Evolutionary conservation across 2,113 vertebrate genomes (phyloP).

Genomic region (Amphiprion percula): DNA sequence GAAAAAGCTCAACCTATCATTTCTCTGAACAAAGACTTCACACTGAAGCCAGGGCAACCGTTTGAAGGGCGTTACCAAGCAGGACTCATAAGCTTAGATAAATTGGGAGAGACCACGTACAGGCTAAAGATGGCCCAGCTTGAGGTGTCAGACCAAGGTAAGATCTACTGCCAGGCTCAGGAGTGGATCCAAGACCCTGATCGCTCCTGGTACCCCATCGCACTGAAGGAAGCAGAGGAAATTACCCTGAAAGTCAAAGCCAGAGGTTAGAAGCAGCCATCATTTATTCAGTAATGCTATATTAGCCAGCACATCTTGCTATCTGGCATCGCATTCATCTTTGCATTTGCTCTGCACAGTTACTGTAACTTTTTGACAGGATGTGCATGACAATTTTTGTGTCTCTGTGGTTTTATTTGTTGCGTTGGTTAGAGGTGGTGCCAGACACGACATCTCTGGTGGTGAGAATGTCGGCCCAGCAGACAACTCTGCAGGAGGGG

Average conservation of each 20-base stretch:
- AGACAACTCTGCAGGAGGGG: slow-evolving; percentile 76
- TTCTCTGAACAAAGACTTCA: slow-evolving; percentile 88
- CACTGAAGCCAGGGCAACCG: slow-evolving; percentile 81
- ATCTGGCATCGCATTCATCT: background rate
- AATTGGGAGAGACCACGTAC: slow-evolving; percentile 83
- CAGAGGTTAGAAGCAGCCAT: slow-evolving; percentile 63
- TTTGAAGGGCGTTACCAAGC: slow-evolving; percentile 83
- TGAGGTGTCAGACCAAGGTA: slow-evolving; percentile 84
- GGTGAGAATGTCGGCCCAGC: slow-evolving; percentile 65
- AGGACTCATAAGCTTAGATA: slow-evolving; percentile 84
- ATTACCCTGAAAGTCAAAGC: slow-evolving; percentile 65
- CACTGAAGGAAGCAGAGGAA: slow-evolving; percentile 74
- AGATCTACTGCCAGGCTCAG: slow-evolving; percentile 85
- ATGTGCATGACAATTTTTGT: slow-evolving; percentile 5
- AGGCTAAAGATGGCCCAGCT: slow-evolving; percentile 80
- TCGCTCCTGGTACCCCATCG: slow-evolving; percentile 87
- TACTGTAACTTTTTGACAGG: slow-evolving; percentile 14
- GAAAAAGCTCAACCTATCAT: slow-evolving; percentile 72
- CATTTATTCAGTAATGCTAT: background rate
- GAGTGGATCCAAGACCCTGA: slow-evolving; percentile 96
- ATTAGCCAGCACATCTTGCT: background rate
- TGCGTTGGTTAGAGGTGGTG: slow-evolving; percentile 48
- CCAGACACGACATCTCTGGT: slow-evolving; percentile 63
- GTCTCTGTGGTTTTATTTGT: slow-evolving; percentile 11
- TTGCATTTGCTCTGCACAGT: background rate